Conservation (phyloP, 1,140 invertebrate species). For the Orchesella cincta region DNA sequence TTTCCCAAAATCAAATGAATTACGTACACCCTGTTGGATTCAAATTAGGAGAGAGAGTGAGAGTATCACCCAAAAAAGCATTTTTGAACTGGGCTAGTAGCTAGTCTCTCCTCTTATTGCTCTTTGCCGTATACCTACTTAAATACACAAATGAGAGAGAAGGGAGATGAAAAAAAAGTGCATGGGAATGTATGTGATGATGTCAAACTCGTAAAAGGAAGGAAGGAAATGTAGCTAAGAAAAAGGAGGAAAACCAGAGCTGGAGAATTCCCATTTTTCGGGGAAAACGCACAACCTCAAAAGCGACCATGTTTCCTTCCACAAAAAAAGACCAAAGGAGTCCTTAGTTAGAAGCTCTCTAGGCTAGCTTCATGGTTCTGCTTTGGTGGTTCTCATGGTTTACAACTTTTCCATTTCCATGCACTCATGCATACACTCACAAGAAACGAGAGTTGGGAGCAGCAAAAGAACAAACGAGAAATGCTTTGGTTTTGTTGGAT, state of each 20-base stretch:
- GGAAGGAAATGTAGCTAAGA: background rate
- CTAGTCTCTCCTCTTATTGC: no score
- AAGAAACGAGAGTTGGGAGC: background rate
- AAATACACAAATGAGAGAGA: no score
- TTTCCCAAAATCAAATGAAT: no score
- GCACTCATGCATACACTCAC: background rate
- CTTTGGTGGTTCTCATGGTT: background rate
- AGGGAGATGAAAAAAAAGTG: slow-evolving; percentile 2
- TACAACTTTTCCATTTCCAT: slow-evolving; percentile 9
- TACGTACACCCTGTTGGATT: slow-evolving; percentile 17
- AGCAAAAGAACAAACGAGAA: no score
- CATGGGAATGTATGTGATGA: slow-evolving; percentile 7
- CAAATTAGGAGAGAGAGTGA: slow-evolving; percentile 5
- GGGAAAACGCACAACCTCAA: background rate
- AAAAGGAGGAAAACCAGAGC: background rate
- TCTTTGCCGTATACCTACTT: no score
- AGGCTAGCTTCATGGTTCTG: no score
- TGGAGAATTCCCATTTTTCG: background rate
- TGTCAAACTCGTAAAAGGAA: no score
- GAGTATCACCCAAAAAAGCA: background rate
- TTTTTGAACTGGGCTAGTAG: no score
- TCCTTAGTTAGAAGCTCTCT: background rate
- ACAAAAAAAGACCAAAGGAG: background rate
- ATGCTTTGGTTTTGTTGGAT: no score
- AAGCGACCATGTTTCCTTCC: background rate